A percentile compares a stretch with the other conserved stretches of the same genome.
Evolutionary conservation across 2,888 invertebrate genomes (phyloP).

Genomic region (Scaeva pyrastri): DNA sequence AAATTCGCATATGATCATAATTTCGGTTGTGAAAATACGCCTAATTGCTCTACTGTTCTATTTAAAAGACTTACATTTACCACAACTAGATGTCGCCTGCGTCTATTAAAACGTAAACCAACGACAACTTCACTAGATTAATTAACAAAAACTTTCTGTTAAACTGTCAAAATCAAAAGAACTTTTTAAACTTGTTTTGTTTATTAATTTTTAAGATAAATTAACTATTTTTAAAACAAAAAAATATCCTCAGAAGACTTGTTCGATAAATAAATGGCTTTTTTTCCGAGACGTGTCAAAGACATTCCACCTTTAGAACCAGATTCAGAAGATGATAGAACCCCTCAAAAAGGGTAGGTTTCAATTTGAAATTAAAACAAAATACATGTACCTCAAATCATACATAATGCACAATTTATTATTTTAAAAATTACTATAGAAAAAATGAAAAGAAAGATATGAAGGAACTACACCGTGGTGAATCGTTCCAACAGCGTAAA

Average conservation of each 20-base stretch:
- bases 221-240: background rate
- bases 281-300: constrained; percentile 81
- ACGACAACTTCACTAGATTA: constrained; percentile 32
- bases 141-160: constrained; percentile 11
- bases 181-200: constrained; percentile 60
- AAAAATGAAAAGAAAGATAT: constrained; percentile 49
- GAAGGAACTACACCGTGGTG: background rate
- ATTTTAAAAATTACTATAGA: constrained; percentile 1
- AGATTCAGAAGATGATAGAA: constrained; percentile 82
- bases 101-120: background rate
- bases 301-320: constrained; percentile 81
- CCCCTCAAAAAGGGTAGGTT: constrained; percentile 78
- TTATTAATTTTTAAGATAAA: constrained; percentile 14
- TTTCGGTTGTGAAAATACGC: too few species aligned
- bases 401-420: too few species aligned
- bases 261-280: constrained; percentile 77
- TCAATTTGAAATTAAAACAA: background rate
- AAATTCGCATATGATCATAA: too few species aligned
- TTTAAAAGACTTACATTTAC: background rate
- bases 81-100: constrained; percentile 21
- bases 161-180: constrained; percentile 47
- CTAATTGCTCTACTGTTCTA: background rate
- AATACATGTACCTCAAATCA: background rate
- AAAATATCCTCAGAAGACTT: background rate
- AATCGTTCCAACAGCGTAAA: constrained; percentile 40